Conservation (phyloP, 2,888 invertebrate species). For the Ectemnius cavifrons region DNA sequence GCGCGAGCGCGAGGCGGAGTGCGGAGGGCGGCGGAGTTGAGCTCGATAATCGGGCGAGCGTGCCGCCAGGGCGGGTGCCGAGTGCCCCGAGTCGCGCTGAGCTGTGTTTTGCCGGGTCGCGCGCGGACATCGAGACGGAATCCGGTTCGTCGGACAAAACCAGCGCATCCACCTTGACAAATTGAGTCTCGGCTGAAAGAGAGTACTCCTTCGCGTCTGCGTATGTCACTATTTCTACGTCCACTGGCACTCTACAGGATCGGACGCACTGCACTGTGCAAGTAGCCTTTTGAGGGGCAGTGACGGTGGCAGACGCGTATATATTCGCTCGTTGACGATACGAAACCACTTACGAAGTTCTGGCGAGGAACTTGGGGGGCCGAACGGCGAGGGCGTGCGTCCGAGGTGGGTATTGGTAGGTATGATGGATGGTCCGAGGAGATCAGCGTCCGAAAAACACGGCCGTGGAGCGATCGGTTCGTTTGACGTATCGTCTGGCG, state of each 20-base stretch:
- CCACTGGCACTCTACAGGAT: not conserved
- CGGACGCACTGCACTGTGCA: no score
- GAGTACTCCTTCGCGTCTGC: constrained; percentile 62
- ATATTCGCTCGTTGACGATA: no score
- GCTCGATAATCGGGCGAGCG: constrained; percentile 62
- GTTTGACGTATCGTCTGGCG: no score
- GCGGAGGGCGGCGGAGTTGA: constrained; percentile 29
- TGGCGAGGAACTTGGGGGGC: no score
- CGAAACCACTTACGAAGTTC: no score
- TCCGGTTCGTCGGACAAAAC: constrained; percentile 73
- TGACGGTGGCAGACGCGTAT: no score
- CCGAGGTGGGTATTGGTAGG: no score
- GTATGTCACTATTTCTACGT: constrained; percentile 40
- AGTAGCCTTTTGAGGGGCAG: no score
- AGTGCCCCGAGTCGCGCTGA: constrained; percentile 43
- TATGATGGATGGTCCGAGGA: no score
- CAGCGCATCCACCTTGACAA: constrained; percentile 71
- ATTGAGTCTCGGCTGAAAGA: constrained; percentile 66
- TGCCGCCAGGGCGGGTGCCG: constrained; percentile 61
- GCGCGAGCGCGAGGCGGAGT: constrained; percentile 25
- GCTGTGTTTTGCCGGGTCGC: constrained; percentile 64
- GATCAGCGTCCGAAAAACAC: no score
- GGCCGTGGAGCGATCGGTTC: no score
- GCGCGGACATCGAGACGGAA: constrained; percentile 72
- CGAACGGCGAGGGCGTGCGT: no score